Base-by-base conservation (phyloP, 2,797 vertebrate genomes). In the Atherinosoma microstoma region DNA sequence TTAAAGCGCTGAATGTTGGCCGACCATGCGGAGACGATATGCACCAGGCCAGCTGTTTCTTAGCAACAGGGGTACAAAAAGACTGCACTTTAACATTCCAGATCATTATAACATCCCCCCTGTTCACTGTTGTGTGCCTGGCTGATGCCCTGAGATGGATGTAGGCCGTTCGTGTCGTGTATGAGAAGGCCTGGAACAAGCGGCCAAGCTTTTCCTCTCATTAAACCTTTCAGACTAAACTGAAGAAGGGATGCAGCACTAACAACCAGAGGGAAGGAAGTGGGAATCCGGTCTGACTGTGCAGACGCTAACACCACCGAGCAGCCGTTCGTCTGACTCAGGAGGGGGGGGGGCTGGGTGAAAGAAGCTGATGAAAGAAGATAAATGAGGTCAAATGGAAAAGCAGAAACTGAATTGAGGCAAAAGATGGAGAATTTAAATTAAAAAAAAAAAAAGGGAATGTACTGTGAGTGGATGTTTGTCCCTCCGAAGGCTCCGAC, bases 361-460 rank as follows among this genome's bases (percentile, higher is more conserved):
- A 42, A 1, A 35, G 22, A 58, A 47, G 75, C 12, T 67, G 45
- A 9, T 58, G 29, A 57, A 67, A n/a, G 57, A 76, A 74, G 57
- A 45, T 57, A 73, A 71, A 72, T 73, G 56, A 85, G 74, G 62
- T 64, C 53, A 78, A 62, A 56, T 67, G 22, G 30, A 59, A 58
- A 30, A n/a, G 29, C 56, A 58, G 24, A 70, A 51, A 69, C 38
- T 54, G 7, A 53, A 64, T 36, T 15, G 67, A 34, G 24, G 70
- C 15, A 60, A 71, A 74, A 82, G 56, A 78, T 51, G 58, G 54
- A 76, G 10, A 30, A n/a, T 73, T 71, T 0, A 61, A 84, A 87
- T 79, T 58, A 78, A 79, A 72, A 85, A 87, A 72, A 85, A 87
- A 2, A 70, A 20, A 60, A 64, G 71, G 91, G 89, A 93, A 94